Percentiles rank a stretch among this genome's conserved stretches.
phyloP scores from a whole-genome alignment of 2,113 vertebrate species.

The Orthonyx spaldingii region DNA sequence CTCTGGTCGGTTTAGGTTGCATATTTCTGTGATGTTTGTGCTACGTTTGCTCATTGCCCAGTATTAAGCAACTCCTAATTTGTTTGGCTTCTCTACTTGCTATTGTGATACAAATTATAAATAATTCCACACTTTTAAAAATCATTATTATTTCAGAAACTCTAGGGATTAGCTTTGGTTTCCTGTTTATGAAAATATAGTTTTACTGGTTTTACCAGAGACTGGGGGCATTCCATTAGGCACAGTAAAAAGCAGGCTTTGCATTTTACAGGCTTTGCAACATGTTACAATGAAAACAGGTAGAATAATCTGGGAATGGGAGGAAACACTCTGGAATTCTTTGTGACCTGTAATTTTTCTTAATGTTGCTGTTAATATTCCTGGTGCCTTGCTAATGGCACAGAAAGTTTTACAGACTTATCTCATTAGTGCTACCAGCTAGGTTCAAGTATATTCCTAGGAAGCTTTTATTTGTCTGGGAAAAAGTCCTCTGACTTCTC shows the following conservation, averaged over 20 bases:
- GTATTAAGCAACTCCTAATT: background rate
- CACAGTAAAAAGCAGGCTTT: background rate
- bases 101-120: slow-evolving; percentile 11
- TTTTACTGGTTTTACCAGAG: background rate
- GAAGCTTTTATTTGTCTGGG: background rate
- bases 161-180: background rate
- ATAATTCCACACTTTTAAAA: background rate
- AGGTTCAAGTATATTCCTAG: background rate
- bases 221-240: background rate
- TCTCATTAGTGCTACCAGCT: background rate
- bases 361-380: background rate
- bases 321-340: background rate
- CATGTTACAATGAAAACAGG: background rate
- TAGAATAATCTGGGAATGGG: background rate
- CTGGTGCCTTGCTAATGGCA: background rate
- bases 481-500: background rate
- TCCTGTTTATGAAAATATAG: background rate
- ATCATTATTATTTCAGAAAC: background rate
- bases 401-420: background rate
- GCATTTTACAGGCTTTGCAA: background rate
- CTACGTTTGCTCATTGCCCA: background rate
- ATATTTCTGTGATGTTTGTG: background rate
- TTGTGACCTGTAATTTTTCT: background rate
- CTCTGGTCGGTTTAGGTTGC: background rate
- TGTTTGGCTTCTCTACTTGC: background rate